A percentile compares a stretch with the other conserved stretches of the same genome.
Evolutionary conservation across 2,113 vertebrate species (phyloP).

Genomic region (Monopterus albus): DNA sequence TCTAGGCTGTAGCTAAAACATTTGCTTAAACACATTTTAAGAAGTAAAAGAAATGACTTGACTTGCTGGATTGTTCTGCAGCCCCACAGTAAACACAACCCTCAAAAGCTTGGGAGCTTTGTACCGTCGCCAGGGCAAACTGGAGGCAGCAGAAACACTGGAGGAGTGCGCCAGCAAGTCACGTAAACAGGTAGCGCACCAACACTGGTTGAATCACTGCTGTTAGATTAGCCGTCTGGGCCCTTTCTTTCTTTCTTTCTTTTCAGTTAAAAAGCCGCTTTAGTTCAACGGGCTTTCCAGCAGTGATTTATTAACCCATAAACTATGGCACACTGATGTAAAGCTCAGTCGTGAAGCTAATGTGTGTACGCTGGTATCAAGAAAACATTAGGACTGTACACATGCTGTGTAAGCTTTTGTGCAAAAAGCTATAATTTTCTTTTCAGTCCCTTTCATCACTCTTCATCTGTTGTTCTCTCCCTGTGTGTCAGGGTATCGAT

Average conservation of each 20-base stretch:
- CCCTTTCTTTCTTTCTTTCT: background rate
- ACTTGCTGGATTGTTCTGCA: conserved; percentile 24
- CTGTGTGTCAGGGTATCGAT: conserved; percentile 83
- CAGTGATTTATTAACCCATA: conserved; percentile 27
- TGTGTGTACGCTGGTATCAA: background rate
- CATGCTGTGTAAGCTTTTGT: background rate
- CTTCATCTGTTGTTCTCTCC: background rate
- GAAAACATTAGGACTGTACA: background rate
- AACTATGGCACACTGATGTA: background rate
- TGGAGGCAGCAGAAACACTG: conserved; percentile 89
- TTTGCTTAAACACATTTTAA: background rate
- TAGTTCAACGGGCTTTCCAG: conserved; percentile 4
- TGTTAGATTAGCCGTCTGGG: conserved; percentile 5
- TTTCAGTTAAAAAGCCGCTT: background rate
- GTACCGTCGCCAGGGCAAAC: conserved; percentile 92
- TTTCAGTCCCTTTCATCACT: background rate
- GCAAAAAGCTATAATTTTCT: background rate
- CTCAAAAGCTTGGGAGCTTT: conserved; percentile 89
- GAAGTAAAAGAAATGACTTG: background rate
- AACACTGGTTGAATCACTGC: conserved; percentile 2
- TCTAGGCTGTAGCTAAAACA: too few species aligned
- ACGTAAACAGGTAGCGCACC: conserved; percentile 85
- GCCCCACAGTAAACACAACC: conserved; percentile 90
- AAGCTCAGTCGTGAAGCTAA: background rate
- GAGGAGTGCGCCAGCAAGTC: conserved; percentile 90